A percentile compares a stretch with the other conserved stretches of the same genome.
phyloP scores from a whole-genome alignment of 2,888 invertebrate genomes.

The Sycophila texana region DNA sequence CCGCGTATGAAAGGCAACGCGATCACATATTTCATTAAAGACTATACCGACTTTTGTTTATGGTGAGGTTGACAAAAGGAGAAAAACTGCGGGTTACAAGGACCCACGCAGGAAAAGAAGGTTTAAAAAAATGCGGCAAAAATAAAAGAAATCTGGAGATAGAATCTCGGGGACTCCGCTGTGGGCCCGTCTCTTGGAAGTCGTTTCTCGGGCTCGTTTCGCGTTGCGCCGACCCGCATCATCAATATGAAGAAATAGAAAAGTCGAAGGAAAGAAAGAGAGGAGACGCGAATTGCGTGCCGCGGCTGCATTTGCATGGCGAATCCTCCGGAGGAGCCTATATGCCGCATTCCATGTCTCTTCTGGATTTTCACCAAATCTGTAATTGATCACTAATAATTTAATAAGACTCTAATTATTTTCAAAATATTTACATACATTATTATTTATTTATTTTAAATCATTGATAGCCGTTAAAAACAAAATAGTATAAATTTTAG shows the following conservation, averaged over 20 bases:
- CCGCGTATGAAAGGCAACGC: no score
- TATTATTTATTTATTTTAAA: no score
- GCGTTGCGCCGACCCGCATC: conserved; percentile 63
- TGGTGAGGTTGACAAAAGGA: no score
- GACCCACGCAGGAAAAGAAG: no score
- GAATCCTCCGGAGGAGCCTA: conserved; percentile 4
- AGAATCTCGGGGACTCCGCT: background rate
- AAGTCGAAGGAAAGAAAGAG: conserved; percentile 39
- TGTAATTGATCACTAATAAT: background rate
- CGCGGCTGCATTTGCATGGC: conserved; percentile 10
- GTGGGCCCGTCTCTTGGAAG: conserved; percentile 15
- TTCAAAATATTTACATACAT: no score
- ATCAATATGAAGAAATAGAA: conserved; percentile 61
- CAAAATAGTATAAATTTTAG: background rate
- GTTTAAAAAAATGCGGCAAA: background rate
- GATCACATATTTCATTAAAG: no score
- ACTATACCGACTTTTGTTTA: no score
- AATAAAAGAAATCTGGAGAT: background rate
- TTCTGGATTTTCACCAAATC: background rate
- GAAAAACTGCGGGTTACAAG: no score
- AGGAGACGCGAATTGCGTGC: background rate
- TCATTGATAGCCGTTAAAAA: no score
- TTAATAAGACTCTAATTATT: no score
- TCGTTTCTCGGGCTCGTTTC: conserved; percentile 31
- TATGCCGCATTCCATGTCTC: background rate